Evolutionary conservation across 2,113 vertebrate genomes (phyloP), one percentile per base, ranked within the genome.

Genomic region (Cavia porcellus): DNA sequence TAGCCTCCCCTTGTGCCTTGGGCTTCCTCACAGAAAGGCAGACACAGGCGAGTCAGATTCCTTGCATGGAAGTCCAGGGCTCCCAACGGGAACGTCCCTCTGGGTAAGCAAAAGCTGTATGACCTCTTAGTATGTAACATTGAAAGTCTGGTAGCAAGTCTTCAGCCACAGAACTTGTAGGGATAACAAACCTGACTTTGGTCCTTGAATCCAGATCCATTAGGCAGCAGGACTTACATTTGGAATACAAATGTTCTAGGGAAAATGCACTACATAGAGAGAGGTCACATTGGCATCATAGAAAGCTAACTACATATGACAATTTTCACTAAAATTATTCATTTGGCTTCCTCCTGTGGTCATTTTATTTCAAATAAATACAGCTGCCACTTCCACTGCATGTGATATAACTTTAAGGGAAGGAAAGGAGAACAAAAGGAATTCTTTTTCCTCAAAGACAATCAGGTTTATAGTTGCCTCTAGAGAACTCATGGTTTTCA

Each of bases 291-390:
- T 92, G 75, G 28, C 86, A 68, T 85, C 22, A 28, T 89, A 59
- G 12, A 93, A 92, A 93, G 45, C 72, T 89, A 95, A 95, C 19
- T 83, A 64, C 52, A 81, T 50, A 68, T 70, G 57, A 83, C n/a
- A 92, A 8, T 90, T 92, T 92, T 85, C 62, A 90, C 50, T 81
- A 81, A 92, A 90, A 90, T 77, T 42, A 77, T 87, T 88, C 17
- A 61, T 94, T 92, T 94, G 47, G 1, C 90, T 86, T 90, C 47
- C 28, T 87, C 61, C 32, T 0, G 5, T 94, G 85, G 64, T 87
- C 77, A 94, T 70, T 84, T 92, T 91, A 92, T 91, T 86, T 93
- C 38, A 93, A 79, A 93, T 84, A 95, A 90, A 87, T 92, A 92
- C 2, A 25, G 22, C 32, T 88, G 89, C 75, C 9, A 19, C 17